Base-by-base conservation (phyloP, 2,113 vertebrate species). In the Sarotherodon lohbergeri region DNA sequence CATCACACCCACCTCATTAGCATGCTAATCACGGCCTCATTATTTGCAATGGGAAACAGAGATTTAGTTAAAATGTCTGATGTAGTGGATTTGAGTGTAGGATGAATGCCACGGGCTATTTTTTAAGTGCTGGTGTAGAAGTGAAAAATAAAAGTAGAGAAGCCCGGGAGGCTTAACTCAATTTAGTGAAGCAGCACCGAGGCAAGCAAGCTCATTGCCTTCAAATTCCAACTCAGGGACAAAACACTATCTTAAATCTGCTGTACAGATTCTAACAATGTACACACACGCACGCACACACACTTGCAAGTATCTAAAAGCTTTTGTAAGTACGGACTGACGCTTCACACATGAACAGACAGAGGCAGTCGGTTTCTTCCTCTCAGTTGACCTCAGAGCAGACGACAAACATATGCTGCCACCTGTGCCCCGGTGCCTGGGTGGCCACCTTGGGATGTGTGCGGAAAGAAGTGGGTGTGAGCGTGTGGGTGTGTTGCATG, bases 21-120 rank as follows among this genome's bases (percentile, higher is more conserved):
- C 84, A 89, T 88, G 86, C 84, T 88, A 90, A 92, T 92, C 86
- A 81, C 52, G 2, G 85, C 66, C 87, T 93, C 27, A 43, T 79
- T 93, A 92, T 92, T 92, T 93, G 85, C 82, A 86, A 84, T 56
- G 76, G 80, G 73, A 93, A 94, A 89, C 88, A 19, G 80, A 83
- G 88, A 88, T 93, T 93, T 91, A 87, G 92, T 91, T 86, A 88
- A 91, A 93, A 92, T 46, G 39, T 89, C 86, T 90, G 78, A 91
- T 86, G 66, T 90, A 84, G 83, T 83, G 80, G 78, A 59, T 93
- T 90, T 57, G 14, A 90, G 88, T 86, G 90, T 89, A 86, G 90
- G 93, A 86, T 82, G 81, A 9, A 76, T 63, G 82, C 92, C n/a
- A 17, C 36, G 3, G 89, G 92, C 90, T 78, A 59, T 54, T 82